phyloP scores from a whole-genome alignment of 2,888 invertebrate species.

The Diadromus collaris region DNA sequence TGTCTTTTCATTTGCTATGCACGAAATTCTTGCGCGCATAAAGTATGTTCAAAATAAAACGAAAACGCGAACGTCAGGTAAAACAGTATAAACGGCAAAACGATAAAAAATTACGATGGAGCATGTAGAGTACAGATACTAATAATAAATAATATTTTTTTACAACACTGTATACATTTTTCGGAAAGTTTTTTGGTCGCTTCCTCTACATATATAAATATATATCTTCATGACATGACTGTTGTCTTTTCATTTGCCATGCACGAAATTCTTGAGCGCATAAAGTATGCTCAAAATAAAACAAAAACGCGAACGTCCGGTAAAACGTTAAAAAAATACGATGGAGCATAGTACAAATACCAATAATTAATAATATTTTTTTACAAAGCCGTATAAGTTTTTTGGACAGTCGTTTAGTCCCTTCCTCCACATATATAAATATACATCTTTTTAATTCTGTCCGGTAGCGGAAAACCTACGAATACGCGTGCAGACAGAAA shows the following conservation, averaged over 20 bases:
- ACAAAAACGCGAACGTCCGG: neutral
- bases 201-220: no score
- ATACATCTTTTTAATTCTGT: no score
- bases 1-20: slow-evolving; percentile 11
- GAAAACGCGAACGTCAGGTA: neutral
- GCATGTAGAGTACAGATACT: neutral
- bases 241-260: slow-evolving; percentile 9
- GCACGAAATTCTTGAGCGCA: neutral
- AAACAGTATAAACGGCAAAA: no score
- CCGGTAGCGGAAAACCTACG: no score
- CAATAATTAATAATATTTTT: neutral
- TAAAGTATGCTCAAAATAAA: neutral
- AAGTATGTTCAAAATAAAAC: neutral
- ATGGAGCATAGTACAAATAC: neutral
- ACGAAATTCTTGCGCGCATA: neutral
- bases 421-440: no score
- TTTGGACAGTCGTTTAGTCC: no score
- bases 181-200: no score
- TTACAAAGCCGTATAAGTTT: no score
- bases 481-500: neutral
- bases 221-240: slow-evolving; percentile 3
- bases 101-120: neutral
- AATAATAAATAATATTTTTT: neutral
- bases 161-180: no score
- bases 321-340: neutral